Evolutionary conservation across 2,888 invertebrate genomes (phyloP), one percentile per base, ranked within the genome.

Genomic region (Andrena flavipes): DNA sequence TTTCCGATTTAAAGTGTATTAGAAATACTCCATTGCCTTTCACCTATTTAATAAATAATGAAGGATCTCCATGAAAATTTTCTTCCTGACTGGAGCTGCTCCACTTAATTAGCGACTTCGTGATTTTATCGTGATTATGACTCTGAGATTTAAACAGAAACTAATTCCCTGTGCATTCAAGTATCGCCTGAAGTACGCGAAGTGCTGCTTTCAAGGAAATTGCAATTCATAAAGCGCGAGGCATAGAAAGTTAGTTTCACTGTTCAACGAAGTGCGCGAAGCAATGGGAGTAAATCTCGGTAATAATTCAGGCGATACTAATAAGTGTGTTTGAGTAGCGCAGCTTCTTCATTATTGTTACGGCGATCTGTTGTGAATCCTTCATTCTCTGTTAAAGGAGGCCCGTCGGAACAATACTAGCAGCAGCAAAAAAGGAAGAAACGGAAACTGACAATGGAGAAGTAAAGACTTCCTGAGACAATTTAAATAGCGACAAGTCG

Each of bases 261-360:
- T 42, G 42, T 42, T 42, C 42, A 42, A 16, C 42, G 42, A 42
- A 42, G 1, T 16, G 42, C 42, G 42, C 42, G 42, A 42, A 16
- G 16, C 42, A 42, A 42, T 42, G 42, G 42, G 30, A n/a, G 26
- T 5, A 42, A 30, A 6, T 20, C 16, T 2, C n/a, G 16, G 10
- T 30, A 20, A 5, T 49, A n/a, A 33, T 56, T 23, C 20, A 42
- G 6, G 23, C 8, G 29, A 10, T 20, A 51, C 30, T 29, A 67
- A 49, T 48, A 49, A 30, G 49, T 20, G n/a, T 13, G 30, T 30
- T 54, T 33, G n/a, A 7, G n/a, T 68, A 26, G 8, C 23, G 16
- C 42, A 42, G 33, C 13, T 33, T 49, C 49, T 33, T 60, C 29
- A 75, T 75, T 75, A 69, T 69, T 33, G 8, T 49, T 26, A 49